phyloP scores from a whole-genome alignment of 2,797 vertebrate species.

The Eospalax fontanierii region DNA sequence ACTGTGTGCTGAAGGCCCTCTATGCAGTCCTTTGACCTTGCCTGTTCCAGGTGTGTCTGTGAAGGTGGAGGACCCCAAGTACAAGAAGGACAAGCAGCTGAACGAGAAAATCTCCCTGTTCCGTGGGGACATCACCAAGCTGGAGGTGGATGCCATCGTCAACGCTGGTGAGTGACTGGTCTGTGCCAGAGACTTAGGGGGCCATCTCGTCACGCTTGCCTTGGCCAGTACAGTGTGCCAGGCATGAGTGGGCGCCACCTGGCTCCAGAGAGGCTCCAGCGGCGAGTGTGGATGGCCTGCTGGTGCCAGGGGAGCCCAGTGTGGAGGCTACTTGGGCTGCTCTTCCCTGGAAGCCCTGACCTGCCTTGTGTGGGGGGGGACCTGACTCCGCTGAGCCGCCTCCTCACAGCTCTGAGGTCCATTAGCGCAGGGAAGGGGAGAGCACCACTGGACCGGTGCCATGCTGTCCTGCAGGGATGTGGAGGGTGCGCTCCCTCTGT shows the following conservation, averaged over 20 bases:
- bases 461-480: slow-evolving; percentile 79
- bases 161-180: slow-evolving; percentile 93
- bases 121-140: slow-evolving; percentile 94
- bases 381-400: slow-evolving; percentile 55
- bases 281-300: not conserved
- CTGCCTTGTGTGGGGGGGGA: not conserved
- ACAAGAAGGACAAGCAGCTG: slow-evolving; percentile 88
- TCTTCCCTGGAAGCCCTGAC: slow-evolving; percentile 60
- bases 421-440: slow-evolving; percentile 86
- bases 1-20: not conserved
- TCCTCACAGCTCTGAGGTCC: slow-evolving; percentile 73
- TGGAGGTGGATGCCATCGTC: slow-evolving; percentile 94
- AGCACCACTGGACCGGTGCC: slow-evolving; percentile 83
- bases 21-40: not conserved
- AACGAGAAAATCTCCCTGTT: slow-evolving; percentile 94
- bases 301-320: not conserved
- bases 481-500: not conserved
- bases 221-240: not conserved
- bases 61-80: slow-evolving; percentile 84
- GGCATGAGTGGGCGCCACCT: not conserved
- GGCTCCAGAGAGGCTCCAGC: slow-evolving; percentile 57
- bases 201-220: rapidly evolving
- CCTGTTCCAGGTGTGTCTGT: slow-evolving; percentile 44
- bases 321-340: not conserved
- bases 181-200: not conserved